Percentiles rank a stretch among this genome's conserved stretches.
phyloP scores from a whole-genome alignment of 2,113 vertebrate genomes.

The Anoplopoma fimbria region DNA sequence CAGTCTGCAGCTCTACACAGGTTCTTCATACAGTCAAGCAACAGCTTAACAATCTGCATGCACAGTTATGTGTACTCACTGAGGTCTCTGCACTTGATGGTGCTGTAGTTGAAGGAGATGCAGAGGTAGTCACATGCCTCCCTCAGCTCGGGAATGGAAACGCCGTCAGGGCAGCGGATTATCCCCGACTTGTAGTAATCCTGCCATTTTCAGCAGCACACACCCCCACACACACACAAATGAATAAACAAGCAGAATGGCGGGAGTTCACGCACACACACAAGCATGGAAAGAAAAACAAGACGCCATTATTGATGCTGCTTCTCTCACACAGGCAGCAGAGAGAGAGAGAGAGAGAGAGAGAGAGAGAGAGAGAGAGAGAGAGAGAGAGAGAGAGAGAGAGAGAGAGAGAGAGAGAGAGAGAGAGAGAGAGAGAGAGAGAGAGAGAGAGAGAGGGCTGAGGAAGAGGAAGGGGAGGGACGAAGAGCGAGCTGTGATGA shows the following conservation, averaged over 20 bases:
- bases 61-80: slow-evolving; percentile 88
- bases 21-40: background rate
- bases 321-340: slow-evolving; percentile 6
- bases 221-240: slow-evolving; percentile 9
- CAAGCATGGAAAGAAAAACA: slow-evolving; percentile 59
- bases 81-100: slow-evolving; percentile 99
- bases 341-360: slow-evolving; percentile 11
- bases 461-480: background rate
- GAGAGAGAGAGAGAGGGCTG: background rate
- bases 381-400: too few species aligned
- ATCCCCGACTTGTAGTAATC: slow-evolving; percentile 99
- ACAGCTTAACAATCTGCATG: background rate
- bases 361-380: background rate
- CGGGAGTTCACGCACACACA: slow-evolving; percentile 37
- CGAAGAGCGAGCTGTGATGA: background rate
- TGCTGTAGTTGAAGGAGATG: slow-evolving; percentile 98
- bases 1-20: background rate
- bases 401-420: background rate
- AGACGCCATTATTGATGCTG: slow-evolving; percentile 82
- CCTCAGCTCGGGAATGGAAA: slow-evolving; percentile 98
- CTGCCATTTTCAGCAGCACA: slow-evolving; percentile 80
- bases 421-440: background rate
- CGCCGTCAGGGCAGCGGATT: slow-evolving; percentile 99
- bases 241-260: background rate
- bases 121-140: slow-evolving; percentile 99